These are phyloP conservation scores for Thinocorus orbignyianus DNA, from an alignment of 2,113 vertebrate genomes.

Conservation along the genomic window DNA sequence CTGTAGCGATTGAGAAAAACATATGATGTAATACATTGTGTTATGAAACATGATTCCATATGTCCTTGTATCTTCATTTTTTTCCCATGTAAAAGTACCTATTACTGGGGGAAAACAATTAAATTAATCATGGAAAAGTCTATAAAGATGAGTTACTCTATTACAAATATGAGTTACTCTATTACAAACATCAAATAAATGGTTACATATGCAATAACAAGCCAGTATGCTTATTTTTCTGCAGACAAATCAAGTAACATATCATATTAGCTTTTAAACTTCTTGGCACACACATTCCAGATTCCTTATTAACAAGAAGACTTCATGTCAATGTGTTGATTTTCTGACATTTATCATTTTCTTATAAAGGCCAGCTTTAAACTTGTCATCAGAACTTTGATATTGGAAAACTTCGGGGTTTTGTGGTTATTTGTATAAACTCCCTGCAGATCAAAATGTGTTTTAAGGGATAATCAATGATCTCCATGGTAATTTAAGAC, in stretches of 20 bases:
- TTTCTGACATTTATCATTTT: background rate
- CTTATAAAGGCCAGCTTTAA: background rate
- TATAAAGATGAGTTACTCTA: background rate
- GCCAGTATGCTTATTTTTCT: background rate
- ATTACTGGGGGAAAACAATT: background rate
- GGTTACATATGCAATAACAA: background rate
- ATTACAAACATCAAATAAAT: background rate
- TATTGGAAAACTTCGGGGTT: background rate
- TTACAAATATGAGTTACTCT: background rate
- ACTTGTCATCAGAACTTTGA: background rate
- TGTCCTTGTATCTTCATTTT: background rate
- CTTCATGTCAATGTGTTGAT: slow-evolving; percentile 40
- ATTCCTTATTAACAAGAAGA: slow-evolving; percentile 13
- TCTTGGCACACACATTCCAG: background rate
- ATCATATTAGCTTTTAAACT: background rate
- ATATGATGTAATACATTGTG: accelerated
- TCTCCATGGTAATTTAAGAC: background rate
- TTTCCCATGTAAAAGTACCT: background rate
- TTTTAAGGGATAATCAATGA: background rate
- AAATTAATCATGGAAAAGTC: background rate
- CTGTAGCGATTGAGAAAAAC: background rate
- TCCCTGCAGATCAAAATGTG: background rate
- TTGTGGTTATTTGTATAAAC: background rate
- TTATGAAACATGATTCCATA: background rate
- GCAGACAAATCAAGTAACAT: background rate